Base-by-base conservation (phyloP, 1,140 invertebrate genomes). In the Colletes latitarsis region DNA sequence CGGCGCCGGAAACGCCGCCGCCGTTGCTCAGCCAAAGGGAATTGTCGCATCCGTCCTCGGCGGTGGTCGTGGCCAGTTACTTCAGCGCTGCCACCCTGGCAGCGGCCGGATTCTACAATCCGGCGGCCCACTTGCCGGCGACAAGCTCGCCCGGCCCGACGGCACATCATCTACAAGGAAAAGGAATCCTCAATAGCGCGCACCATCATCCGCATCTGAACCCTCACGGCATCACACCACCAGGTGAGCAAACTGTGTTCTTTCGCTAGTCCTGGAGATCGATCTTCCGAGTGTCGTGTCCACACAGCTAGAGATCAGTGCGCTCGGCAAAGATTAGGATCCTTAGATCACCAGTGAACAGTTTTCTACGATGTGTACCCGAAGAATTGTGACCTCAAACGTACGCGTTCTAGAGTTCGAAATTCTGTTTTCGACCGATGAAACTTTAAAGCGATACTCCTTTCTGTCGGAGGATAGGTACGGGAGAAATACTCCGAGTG, bases 81-180 rank as follows among this genome's bases (percentile, higher is more conserved):
- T 95, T 95, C 89, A 94, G 95, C 81, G 95, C 95, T 69, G 95
- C 96, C 79, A 96, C 96, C 58, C 93, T 96, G 81, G 96, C 96
- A 74, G 96, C 96, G 52, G 92, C 95, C 75, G 94, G 94, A 43
- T 93, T 92, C 76, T 93, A 92, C 81, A 90, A 89, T 82, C 92
- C 90, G 52, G 92, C 93, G 70, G 93, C 93, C 62, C 94, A 93
- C 84, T 92, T 92, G 88, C 94, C 93, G 76, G 94, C 91, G 17
- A 90, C 89, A 43, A 91, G 85, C 78, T 92, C 92, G 78, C 86
- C 89, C 10, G 70, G 86, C n/a, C 86, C 90, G 15, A 91, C 88
- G 82, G 85, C 82, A 9, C 92, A 92, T 85, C 92, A 92, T 88
- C 87, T 93, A 0, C 88, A 89, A 52, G 87, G 78, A 58, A 93